phyloP scores from a whole-genome alignment of 2,113 vertebrate genomes.

The Bufo bufo region DNA sequence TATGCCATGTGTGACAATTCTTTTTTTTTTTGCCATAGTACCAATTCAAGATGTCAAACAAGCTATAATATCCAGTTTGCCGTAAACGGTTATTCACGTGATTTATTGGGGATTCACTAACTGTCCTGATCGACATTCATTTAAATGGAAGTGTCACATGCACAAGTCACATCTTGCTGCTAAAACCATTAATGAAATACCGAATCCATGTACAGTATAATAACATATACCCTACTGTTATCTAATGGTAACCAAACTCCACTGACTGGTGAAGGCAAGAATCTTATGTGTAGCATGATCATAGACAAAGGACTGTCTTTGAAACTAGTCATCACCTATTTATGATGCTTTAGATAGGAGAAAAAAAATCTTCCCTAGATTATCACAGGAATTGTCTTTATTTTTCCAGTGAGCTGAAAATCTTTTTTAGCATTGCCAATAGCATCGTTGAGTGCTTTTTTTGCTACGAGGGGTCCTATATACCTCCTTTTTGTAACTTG shows the following conservation, averaged over 20 bases:
- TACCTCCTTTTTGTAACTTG: slow-evolving; percentile 21
- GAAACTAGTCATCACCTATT: not conserved
- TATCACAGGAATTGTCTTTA: not conserved
- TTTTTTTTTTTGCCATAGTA: slow-evolving; percentile 15
- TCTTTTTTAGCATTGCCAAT: not conserved
- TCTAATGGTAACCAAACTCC: slow-evolving; percentile 11
- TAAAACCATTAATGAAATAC: slow-evolving; percentile 14
- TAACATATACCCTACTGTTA: not conserved
- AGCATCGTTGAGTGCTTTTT: not conserved
- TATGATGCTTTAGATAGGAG: slow-evolving; percentile 18
- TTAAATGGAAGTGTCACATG: slow-evolving; percentile 4
- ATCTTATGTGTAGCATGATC: slow-evolving; percentile 36
- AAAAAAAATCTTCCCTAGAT: not conserved
- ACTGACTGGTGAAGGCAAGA: not conserved
- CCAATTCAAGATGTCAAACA: slow-evolving; percentile 27
- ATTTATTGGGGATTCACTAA: slow-evolving; percentile 6
- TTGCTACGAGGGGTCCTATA: slow-evolving; percentile 7
- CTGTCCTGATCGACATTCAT: not conserved
- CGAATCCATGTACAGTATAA: slow-evolving; percentile 8
- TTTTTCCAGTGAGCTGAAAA: not conserved
- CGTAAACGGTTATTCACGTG: not conserved
- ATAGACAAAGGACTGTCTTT: not conserved
- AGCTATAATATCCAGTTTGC: not conserved
- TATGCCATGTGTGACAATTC: slow-evolving; percentile 18
- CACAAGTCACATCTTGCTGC: slow-evolving; percentile 18